phyloP scores from a whole-genome alignment of 2,888 invertebrate genomes.

The Dryomyza anilis region DNA sequence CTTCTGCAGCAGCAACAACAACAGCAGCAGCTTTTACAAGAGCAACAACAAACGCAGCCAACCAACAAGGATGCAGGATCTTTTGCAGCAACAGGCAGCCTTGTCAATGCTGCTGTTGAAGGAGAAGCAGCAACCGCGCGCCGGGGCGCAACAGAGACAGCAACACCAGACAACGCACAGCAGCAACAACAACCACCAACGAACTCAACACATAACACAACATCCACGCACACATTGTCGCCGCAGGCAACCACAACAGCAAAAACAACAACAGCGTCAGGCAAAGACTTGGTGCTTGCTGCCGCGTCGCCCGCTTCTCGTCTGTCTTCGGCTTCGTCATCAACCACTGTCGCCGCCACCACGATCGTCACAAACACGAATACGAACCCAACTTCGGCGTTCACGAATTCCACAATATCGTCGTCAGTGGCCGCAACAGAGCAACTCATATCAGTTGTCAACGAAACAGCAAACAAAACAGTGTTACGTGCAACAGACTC shows the following conservation, averaged over 20 bases:
- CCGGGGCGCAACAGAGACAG: slow-evolving; percentile 29
- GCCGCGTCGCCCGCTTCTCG: too few species aligned
- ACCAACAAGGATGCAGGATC: too few species aligned
- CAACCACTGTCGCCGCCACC: too few species aligned
- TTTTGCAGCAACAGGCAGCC: too few species aligned
- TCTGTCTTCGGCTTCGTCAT: too few species aligned
- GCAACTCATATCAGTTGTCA: slow-evolving; percentile 58
- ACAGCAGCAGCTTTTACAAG: slow-evolving; percentile 27
- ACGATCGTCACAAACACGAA: slow-evolving; percentile 4
- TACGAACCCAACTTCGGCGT: slow-evolving; percentile 27
- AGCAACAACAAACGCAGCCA: slow-evolving; percentile 22
- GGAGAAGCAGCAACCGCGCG: too few species aligned
- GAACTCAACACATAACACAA: background rate
- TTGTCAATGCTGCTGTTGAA: too few species aligned
- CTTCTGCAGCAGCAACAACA: background rate
- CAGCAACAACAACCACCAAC: slow-evolving; percentile 15
- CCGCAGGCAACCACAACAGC: slow-evolving; percentile 28
- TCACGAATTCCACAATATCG: slow-evolving; percentile 41
- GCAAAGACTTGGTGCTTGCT: slow-evolving; percentile 34
- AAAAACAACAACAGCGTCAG: slow-evolving; percentile 11
- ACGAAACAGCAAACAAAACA: slow-evolving; percentile 56
- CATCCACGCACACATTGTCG: too few species aligned
- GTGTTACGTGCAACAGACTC: slow-evolving; percentile 42
- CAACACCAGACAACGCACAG: slow-evolving; percentile 27
- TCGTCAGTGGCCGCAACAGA: slow-evolving; percentile 47